These are phyloP conservation scores for Alaudala cheleensis DNA, from an alignment of 2,113 vertebrate genomes.

Conservation along the genomic window DNA sequence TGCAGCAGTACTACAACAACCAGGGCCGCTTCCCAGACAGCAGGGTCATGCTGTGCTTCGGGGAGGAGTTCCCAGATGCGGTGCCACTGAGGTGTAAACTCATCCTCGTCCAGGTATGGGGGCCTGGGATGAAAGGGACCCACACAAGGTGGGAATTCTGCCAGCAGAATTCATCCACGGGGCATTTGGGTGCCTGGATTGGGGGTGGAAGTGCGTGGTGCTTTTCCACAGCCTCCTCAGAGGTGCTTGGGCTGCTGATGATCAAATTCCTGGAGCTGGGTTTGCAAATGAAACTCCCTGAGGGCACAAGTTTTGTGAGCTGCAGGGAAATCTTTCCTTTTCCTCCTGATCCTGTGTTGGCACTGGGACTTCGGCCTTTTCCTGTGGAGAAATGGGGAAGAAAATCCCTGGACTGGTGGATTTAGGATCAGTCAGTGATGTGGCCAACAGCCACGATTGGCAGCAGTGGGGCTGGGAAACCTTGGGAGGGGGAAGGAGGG, in stretches of 20 bases:
- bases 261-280: neutral
- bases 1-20: slow-evolving; percentile 86
- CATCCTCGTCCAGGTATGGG: slow-evolving; percentile 91
- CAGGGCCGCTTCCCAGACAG: slow-evolving; percentile 86
- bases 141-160: neutral
- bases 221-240: neutral
- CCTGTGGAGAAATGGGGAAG: neutral
- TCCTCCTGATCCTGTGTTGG: neutral
- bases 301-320: neutral
- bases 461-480: neutral
- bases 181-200: neutral
- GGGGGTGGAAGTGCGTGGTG: neutral
- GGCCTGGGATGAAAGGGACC: rapidly evolving
- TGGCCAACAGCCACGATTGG: rapidly evolving
- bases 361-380: neutral
- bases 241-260: neutral
- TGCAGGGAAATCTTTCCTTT: neutral
- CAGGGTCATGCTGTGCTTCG: slow-evolving; percentile 89
- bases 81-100: slow-evolving; percentile 84
- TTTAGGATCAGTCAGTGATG: neutral
- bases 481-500: neutral
- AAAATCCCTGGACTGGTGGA: neutral
- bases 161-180: neutral
- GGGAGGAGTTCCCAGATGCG: slow-evolving; percentile 89
- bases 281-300: neutral